Conservation (phyloP, 2,113 vertebrate species). For the Motacilla tschutschensis region DNA sequence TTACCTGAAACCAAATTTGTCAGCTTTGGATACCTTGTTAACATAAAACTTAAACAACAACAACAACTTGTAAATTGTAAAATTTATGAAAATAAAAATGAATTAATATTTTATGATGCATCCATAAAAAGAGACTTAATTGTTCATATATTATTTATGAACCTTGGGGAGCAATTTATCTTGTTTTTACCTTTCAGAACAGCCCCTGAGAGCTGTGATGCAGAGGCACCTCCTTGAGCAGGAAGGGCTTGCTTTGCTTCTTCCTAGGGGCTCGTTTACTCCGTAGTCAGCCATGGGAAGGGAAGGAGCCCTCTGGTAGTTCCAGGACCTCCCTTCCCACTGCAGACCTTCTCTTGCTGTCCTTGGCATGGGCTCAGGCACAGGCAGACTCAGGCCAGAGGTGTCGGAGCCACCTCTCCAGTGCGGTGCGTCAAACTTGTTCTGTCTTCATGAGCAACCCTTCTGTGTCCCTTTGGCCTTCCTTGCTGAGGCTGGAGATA, state of each 20-base stretch:
- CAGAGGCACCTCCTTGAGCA: background rate
- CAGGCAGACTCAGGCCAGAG: background rate
- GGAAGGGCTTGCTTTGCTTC: fast-evolving
- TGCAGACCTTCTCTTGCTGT: background rate
- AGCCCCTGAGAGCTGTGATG: background rate
- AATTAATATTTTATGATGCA: constrained; percentile 63
- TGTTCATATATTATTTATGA: constrained; percentile 50
- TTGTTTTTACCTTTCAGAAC: constrained; percentile 37
- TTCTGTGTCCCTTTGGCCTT: background rate
- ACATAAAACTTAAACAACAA: constrained; percentile 53
- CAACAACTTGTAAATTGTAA: constrained; percentile 71
- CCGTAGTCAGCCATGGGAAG: fast-evolving
- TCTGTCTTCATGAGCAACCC: background rate
- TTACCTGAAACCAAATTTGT: constrained; percentile 8
- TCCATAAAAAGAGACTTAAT: constrained; percentile 63
- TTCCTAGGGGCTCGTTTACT: background rate
- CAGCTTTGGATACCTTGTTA: constrained; percentile 44
- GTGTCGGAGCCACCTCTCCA: fast-evolving
- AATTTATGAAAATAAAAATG: constrained; percentile 72
- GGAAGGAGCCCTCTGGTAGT: background rate
- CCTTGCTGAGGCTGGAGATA: background rate
- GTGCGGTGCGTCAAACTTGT: fast-evolving
- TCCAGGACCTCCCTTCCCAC: background rate
- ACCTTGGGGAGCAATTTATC: constrained; percentile 29
- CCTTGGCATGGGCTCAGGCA: background rate